These are phyloP conservation scores for Anthopleura xanthogrammica DNA, from an alignment of 92 coral and sea anemone species.

Conservation along the genomic window DNA sequence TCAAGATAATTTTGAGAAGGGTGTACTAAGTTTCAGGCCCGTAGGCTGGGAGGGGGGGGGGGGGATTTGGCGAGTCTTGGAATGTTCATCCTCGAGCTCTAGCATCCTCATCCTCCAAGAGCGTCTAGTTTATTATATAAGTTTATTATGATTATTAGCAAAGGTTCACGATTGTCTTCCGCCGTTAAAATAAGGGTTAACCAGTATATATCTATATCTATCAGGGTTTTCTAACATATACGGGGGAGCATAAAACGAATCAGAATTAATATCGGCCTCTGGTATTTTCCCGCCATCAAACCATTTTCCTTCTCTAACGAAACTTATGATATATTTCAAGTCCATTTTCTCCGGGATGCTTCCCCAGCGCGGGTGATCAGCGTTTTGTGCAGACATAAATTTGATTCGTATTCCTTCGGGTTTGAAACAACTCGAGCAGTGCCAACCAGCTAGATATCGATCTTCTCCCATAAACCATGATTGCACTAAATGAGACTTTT, in stretches of 20 bases:
- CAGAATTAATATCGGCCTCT: constrained; percentile 12
- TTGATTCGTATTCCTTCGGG: constrained; percentile 31
- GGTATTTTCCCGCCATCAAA: constrained; percentile 30
- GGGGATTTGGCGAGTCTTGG: no score
- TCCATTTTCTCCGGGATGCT: constrained; percentile 41
- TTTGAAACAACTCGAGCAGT: constrained; percentile 40
- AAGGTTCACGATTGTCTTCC: not conserved
- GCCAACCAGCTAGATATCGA: constrained; percentile 37
- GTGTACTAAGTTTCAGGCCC: no score
- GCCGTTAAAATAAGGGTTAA: constrained; percentile 2
- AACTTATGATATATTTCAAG: constrained; percentile 4
- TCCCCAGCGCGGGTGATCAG: constrained; percentile 43
- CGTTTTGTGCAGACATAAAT: constrained; percentile 42
- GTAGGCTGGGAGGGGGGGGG: no score
- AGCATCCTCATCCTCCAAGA: no score
- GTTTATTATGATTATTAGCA: no score
- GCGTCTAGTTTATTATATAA: no score
- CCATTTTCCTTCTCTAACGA: constrained; percentile 34
- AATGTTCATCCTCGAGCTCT: no score
- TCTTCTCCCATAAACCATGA: constrained; percentile 40
- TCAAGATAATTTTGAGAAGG: no score
- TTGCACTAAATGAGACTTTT: constrained; percentile 3
- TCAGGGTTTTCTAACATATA: constrained; percentile 2
- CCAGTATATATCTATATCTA: constrained; percentile 4
- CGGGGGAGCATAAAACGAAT: constrained; percentile 10